Base-by-base conservation (phyloP, 2,888 invertebrate species). In the Orthonychiurus folsomi region DNA sequence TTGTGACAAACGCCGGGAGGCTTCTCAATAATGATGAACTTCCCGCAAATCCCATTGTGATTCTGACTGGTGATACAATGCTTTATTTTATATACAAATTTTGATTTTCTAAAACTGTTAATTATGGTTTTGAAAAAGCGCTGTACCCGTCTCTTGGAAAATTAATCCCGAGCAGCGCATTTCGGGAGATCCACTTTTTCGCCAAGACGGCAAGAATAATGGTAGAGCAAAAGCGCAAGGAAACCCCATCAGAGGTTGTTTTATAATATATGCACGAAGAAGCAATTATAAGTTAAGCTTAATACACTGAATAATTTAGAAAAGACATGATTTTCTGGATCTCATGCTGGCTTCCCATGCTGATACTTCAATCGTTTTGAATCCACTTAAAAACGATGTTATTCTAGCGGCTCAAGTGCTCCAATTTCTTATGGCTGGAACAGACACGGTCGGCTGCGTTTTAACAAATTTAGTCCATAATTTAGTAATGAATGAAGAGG, bases 301-400 rank as follows among this genome's bases (percentile, higher is more conserved):
- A n/a, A n/a, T n/a, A n/a, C n/a, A 37, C 37, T 9, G 15, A 37
- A 37, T 15, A 37, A 37, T 9, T 9, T n/a, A 55, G 55, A 55
- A 24, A 24, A 5, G 55, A 5, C 12, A 12, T 55, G 55, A 55
- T 55, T 55, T 55, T 24, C 24, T 55, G 25, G 55, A 55, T 24
- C 3, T 55, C 24, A 23, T 55, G 25, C 24, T 55, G 15, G 24
- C 21, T 3, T 12, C 23, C 5, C 3, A 5, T n/a, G 3, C 21
- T 24, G 55, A 24, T 20, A 20, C 3, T 24, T 12, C 21, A 55
- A 55, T 55, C 24, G 20, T 24, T 3, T 55, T 37, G 15, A 37
- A 37, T 15, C 37, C 37, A 9, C 25, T 55, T 23, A 20, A 55
- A 55, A 55, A 55, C 25, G 55, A 55, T 23, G 55, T 12, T 12